phyloP scores from a whole-genome alignment of 2,888 invertebrate genomes.

The Rotaria sp. region DNA sequence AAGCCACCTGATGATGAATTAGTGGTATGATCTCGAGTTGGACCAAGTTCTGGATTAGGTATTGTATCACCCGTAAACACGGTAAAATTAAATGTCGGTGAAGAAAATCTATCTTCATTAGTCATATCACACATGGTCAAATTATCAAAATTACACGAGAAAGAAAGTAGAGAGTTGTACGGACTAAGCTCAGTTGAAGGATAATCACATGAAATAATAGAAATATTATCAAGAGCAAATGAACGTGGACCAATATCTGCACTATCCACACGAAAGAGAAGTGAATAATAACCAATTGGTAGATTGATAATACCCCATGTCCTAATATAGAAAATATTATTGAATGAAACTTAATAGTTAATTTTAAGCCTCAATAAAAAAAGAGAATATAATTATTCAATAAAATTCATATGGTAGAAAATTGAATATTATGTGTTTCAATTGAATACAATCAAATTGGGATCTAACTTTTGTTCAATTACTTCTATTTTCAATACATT shows the following conservation, averaged over 20 bases:
- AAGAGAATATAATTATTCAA: too few species aligned
- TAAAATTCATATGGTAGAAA: too few species aligned
- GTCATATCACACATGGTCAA: neutral
- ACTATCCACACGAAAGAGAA: neutral
- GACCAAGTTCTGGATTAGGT: neutral
- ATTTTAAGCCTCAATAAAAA: too few species aligned
- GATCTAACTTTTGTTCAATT: too few species aligned
- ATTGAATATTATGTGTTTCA: too few species aligned
- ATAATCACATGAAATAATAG: neutral
- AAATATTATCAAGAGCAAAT: neutral
- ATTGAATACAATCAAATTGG: too few species aligned
- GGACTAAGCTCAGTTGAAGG: neutral
- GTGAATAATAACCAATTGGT: neutral
- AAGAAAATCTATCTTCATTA: too few species aligned
- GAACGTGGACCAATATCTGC: neutral
- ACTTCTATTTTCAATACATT: too few species aligned
- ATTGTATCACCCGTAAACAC: neutral
- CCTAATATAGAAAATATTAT: neutral
- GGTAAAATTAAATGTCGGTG: neutral
- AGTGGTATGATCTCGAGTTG: neutral
- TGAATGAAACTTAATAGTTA: too few species aligned
- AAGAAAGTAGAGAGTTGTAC: neutral
- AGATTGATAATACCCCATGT: neutral
- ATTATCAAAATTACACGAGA: neutral
- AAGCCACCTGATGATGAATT: neutral